Base-by-base conservation (phyloP, 1,140 invertebrate genomes). In the Drosophila dunni region DNA sequence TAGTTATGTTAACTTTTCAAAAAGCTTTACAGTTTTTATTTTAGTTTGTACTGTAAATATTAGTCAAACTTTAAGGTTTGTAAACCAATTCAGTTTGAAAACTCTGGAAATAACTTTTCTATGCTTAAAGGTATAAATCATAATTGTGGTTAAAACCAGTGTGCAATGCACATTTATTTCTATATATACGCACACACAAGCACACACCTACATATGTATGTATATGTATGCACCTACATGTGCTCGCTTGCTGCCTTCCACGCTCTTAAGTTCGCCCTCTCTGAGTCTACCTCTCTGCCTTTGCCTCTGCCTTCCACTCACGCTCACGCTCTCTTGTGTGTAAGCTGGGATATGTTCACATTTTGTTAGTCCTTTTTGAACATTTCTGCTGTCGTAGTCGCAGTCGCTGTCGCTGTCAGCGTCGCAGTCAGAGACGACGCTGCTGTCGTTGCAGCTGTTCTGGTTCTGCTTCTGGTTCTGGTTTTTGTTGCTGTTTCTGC, bases 361-460 rank as follows among this genome's bases (percentile, higher is more conserved):
- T 44, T 64, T 81, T 76, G 81, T 84, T 70, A 81, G 67, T 82
- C 64, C 66, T 69, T 82, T 81, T 84, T 78, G 63, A 68, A 63
- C 69, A 56, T 64, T 85, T 78, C 63, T 63, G 71, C 29, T 51
- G 48, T 33, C 10, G 44, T 29, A 20, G 44, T 11, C 13, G 34
- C 62, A 48, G 40, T 24, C 24, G 50, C 50, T 34, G n/a, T 53
- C 40, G n/a, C 50, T n/a, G 24, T 36, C 51, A 29, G 34, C 15
- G 51, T 54, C 33, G 51, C 51, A 17, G 51, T 36, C 34, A 15
- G 24, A 34, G 13, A 33, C 29, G 29, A 29, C 10, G 44, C 29
- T 17, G 33, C 9, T 34, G 29, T 34, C 7, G n/a, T 9, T 53
- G 48, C 62, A 50, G 42, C 29, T 45, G 57, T 8, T 60, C n/a